Percentiles rank a stretch among this genome's conserved stretches.
phyloP scores from a whole-genome alignment of 1,140 invertebrate species.

The Drosophila arawakana region DNA sequence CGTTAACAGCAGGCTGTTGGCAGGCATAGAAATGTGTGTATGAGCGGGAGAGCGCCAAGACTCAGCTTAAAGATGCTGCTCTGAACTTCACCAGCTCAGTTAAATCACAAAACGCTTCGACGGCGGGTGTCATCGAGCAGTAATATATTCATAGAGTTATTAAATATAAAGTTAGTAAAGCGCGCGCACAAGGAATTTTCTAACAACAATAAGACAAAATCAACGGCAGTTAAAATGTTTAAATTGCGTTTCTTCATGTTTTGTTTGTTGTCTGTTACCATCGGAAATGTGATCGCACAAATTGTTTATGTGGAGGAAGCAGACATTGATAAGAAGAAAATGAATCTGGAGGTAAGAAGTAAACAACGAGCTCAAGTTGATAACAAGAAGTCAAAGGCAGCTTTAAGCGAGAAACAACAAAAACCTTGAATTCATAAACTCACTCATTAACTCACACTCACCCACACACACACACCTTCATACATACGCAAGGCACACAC shows the following conservation, averaged over 20 bases:
- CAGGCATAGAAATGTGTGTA: not conserved
- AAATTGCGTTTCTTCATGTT: constrained; percentile 41
- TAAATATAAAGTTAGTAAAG: not conserved
- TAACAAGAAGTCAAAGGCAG: constrained; percentile 41
- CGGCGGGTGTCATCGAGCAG: constrained; percentile 9
- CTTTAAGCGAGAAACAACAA: constrained; percentile 4
- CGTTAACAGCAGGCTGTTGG: constrained; percentile 21
- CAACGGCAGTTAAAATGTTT: constrained; percentile 42
- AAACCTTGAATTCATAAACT: constrained; percentile 1
- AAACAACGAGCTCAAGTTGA: constrained; percentile 32
- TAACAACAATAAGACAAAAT: constrained; percentile 20
- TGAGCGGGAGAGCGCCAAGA: not conserved
- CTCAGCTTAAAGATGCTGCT: constrained; percentile 14
- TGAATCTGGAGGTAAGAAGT: constrained; percentile 68
- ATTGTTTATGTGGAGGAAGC: constrained; percentile 69
- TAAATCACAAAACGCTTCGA: constrained; percentile 4
- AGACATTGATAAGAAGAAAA: constrained; percentile 75
- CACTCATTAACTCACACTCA: not conserved
- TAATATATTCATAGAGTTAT: not conserved
- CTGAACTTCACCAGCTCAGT: constrained; percentile 20
- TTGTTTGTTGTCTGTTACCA: constrained; percentile 32
- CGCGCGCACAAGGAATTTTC: not conserved
- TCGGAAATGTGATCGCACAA: constrained; percentile 49
- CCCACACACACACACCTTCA: not conserved
- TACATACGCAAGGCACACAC: constrained; percentile 3